Base-by-base conservation (phyloP, 2,797 vertebrate species). In the Rhincodon typus region DNA sequence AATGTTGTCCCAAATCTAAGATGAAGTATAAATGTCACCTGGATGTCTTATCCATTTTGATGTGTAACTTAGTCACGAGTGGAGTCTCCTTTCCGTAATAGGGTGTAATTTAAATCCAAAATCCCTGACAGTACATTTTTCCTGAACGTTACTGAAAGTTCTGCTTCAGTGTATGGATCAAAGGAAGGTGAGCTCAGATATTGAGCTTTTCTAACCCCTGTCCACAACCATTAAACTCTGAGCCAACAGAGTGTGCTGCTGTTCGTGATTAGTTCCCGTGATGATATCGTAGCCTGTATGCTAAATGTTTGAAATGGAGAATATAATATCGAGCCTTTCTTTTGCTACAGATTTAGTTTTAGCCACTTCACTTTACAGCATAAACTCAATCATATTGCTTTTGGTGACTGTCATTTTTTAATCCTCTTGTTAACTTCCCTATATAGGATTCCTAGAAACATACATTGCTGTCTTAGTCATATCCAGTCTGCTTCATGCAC, bases 141-240 rank as follows among this genome's bases (percentile, higher is more conserved):
- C 98, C 96, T 96, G 96, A 96, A 96, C 97, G 97, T 97, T 97
- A 97, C 97, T 97, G 97, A 96, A 97, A 98, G 98, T 98, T 98
- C 98, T 98, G 98, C 98, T 98, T 98, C 98, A 97, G 98, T 98
- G 98, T 98, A 98, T 98, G 98, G 98, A 98, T 99, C 98, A 98
- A 98, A 98, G 98, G 98, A 97, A 98, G 98, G 98, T 98, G 98
- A 98, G 98, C 98, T 96, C 97, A 97, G 97, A 97, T 98, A 99
- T 99, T 98, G 98, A 99, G 98, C 98, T 98, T 98, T 98, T 98
- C 97, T 98, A 98, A 98, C 98, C 98, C 98, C 98, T 99, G 98
- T 99, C 98, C 97, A 96, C 97, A 98, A 97, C 98, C 98, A 99
- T 99, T 98, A 98, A 98, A 97, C 97, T 96, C 96, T 97, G 74